Base-by-base conservation (phyloP, 23 tunicate species). In the Clavelina lepadiformis region DNA sequence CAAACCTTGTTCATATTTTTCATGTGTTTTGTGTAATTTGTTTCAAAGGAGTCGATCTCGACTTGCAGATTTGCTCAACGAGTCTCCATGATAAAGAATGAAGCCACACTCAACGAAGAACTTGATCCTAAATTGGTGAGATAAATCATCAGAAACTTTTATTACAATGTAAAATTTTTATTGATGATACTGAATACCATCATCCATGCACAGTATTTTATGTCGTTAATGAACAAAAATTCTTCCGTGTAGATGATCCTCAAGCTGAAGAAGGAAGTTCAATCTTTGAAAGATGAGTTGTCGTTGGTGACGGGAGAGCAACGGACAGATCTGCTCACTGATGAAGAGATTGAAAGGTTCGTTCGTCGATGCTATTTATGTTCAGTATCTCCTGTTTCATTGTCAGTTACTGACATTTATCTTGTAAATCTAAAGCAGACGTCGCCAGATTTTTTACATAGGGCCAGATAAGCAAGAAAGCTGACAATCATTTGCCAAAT, bases 41-140 rank as follows among this genome's bases (percentile, higher is more conserved):
- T n/a, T n/a, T 51, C 32, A 1, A 56, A 86, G 95, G 97, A 89
- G 58, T 89, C 97, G 28, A 89, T 89, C n/a, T 89, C 97, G 8
- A 89, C 97, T 4, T 89, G 97, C 61, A 35, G 89, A 38, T 89
- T 89, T 57, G 88, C 97, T 11, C 97, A 89, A 51, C 69, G 97
- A 0, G 97, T 89, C 7, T 89, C 97, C 28, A 22, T 89, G 79
- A 89, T 89, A 68, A 89, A 89, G 64, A 89, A 89, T 51, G 97
- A 89, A 75, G 97, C 97, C 20, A 75, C 81, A 6, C 61, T 81
- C 37, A 89, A 89, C 44, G 97, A 89, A 71, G 97, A 89, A 58
- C 69, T 89, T 3, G 97, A 89, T 35, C 97, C 89, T 3, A 88
- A 88, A 69, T 69, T 88, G 73, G 95, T 73, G n/a, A 51, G 79